These are phyloP conservation scores for Opisthograptis luteolata DNA, from an alignment of 2,888 invertebrate species.

Conservation along the genomic window DNA sequence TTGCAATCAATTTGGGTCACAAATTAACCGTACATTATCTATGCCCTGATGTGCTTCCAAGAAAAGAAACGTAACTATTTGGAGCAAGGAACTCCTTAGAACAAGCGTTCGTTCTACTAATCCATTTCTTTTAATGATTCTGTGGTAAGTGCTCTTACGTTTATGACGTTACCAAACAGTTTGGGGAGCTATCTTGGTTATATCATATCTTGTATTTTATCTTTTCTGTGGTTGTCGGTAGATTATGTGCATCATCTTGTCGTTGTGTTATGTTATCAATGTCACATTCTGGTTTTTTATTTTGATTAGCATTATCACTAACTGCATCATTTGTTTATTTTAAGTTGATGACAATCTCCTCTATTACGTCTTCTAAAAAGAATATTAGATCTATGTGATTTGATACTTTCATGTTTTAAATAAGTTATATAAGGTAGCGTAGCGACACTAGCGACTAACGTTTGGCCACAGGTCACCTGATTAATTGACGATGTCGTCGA, in stretches of 20 bases:
- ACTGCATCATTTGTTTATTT: too few relatives aligned
- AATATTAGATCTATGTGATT: too few relatives aligned
- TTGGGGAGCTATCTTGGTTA: slow-evolving; percentile 6
- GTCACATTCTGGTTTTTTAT: background rate
- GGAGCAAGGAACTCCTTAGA: slow-evolving; percentile 7
- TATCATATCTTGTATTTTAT: slow-evolving; percentile 1
- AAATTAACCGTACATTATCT: slow-evolving; percentile 45
- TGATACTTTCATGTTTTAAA: too few relatives aligned
- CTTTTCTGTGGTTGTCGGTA: background rate
- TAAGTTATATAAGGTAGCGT: too few relatives aligned
- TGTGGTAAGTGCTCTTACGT: slow-evolving; percentile 20
- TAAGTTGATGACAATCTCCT: too few relatives aligned
- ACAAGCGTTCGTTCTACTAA: slow-evolving; percentile 9
- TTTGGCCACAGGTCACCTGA: too few relatives aligned
- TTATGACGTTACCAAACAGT: slow-evolving; percentile 17
- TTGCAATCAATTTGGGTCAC: slow-evolving; percentile 57
- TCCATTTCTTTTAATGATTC: slow-evolving; percentile 10
- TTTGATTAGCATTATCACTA: background rate
- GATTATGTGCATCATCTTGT: slow-evolving; percentile 1
- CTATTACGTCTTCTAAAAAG: too few relatives aligned
- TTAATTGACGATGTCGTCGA: too few relatives aligned
- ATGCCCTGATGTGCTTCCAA: slow-evolving; percentile 5
- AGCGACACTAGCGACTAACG: too few relatives aligned
- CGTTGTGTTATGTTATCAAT: background rate
- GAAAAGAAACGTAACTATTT: slow-evolving; percentile 9